Evolutionary conservation across 1,140 invertebrate species (phyloP).

Genomic region (Caenorhabditis briggsae): DNA sequence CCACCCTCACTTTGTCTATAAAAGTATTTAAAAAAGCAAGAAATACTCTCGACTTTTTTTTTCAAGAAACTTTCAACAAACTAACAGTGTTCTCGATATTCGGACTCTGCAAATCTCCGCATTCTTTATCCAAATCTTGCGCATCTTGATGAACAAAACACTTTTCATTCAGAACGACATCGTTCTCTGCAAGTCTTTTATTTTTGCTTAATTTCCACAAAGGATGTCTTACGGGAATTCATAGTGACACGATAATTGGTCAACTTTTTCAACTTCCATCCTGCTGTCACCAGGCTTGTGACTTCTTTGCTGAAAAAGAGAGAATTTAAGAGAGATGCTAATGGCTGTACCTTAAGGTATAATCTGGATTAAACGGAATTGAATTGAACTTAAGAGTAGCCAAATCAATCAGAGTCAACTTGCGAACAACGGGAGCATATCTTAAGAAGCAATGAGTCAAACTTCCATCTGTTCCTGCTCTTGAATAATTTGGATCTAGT

Average conservation of each 20-base stretch:
- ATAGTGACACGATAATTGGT: constrained; percentile 21
- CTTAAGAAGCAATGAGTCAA: constrained; percentile 24
- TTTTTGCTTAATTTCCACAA: neutral
- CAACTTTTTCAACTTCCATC: constrained; percentile 37
- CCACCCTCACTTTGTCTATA: no score
- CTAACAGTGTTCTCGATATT: neutral
- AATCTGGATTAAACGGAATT: constrained; percentile 31
- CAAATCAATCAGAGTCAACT: constrained; percentile 15
- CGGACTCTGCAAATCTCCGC: constrained; percentile 34
- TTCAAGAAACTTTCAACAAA: neutral
- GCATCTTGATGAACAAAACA: constrained; percentile 35
- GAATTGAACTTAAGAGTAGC: constrained; percentile 22
- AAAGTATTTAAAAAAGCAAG: neutral
- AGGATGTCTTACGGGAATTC: constrained; percentile 16
- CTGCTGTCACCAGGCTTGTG: constrained; percentile 15
- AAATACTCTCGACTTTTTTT: neutral
- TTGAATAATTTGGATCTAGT: constrained; percentile 40
- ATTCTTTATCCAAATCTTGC: constrained; percentile 47
- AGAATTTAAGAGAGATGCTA: neutral
- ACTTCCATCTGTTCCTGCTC: constrained; percentile 44
- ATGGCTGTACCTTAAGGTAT: neutral
- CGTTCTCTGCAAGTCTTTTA: constrained; percentile 3
- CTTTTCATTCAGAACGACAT: constrained; percentile 36
- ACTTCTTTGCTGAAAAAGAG: constrained; percentile 9
- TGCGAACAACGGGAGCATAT: constrained; percentile 40